Evolutionary conservation across 2,113 vertebrate genomes (phyloP).

Genomic region (Theropithecus gelada): DNA sequence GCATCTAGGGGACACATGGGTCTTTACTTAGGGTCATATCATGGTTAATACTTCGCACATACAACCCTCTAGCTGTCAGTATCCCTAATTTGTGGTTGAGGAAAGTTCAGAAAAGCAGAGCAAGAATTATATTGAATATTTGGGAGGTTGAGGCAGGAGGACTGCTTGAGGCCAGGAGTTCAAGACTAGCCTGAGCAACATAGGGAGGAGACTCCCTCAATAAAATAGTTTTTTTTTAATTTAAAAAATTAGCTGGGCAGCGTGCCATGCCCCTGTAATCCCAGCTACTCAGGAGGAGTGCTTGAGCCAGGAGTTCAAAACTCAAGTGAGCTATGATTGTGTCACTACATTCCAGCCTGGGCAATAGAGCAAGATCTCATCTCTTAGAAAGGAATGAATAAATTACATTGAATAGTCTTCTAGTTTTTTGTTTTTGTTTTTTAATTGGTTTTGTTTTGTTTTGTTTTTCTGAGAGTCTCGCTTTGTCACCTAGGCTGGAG

Average conservation of each 20-base stretch:
- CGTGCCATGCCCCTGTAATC: neutral
- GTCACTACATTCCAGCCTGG: neutral
- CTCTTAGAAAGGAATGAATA: neutral
- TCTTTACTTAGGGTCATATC: neutral
- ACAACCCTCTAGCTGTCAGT: too few relatives aligned
- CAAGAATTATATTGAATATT: neutral
- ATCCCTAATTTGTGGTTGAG: neutral
- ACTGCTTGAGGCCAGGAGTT: neutral
- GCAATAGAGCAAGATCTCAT: neutral
- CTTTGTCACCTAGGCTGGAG: too few relatives aligned
- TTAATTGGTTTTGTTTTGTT: too few relatives aligned
- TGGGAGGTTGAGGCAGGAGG: neutral
- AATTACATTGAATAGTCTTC: neutral
- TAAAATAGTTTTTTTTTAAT: neutral
- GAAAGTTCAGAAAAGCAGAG: neutral
- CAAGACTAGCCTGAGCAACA: neutral
- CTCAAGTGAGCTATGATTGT: neutral
- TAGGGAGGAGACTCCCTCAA: neutral
- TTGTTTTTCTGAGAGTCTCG: too few relatives aligned
- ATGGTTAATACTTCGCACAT: too few relatives aligned
- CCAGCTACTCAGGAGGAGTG: neutral
- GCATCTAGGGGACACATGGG: neutral
- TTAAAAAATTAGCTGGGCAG: neutral
- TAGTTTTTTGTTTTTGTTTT: too few relatives aligned
- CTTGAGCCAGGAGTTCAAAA: neutral